phyloP scores from a whole-genome alignment of 2,888 invertebrate genomes.

The Nomada fucata region DNA sequence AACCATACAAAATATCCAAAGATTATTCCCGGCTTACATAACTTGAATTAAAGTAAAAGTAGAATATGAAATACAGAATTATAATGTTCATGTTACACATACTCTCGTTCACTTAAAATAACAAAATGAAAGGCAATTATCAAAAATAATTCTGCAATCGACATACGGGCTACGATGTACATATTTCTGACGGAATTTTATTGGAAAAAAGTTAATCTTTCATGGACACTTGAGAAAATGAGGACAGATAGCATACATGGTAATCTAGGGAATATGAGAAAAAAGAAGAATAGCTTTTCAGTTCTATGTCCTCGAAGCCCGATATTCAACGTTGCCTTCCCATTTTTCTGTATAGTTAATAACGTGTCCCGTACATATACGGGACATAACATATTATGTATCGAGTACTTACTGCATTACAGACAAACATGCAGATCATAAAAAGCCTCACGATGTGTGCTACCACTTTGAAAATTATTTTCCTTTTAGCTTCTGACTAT shows the following conservation, averaged over 20 bases:
- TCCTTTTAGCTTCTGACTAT: too few relatives aligned
- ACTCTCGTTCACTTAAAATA: too few relatives aligned
- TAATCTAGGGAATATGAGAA: constrained; percentile 26
- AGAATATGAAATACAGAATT: too few relatives aligned
- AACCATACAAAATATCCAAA: too few relatives aligned
- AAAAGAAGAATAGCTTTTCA: constrained; percentile 41
- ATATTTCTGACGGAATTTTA: not conserved
- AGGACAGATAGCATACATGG: constrained; percentile 21
- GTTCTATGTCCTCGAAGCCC: constrained; percentile 7
- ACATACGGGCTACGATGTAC: not conserved
- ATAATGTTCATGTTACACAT: too few relatives aligned
- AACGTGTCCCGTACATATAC: constrained; percentile 11
- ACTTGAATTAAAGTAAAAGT: too few relatives aligned
- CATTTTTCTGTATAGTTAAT: constrained; percentile 39
- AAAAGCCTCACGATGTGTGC: not conserved
- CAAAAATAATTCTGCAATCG: not conserved
- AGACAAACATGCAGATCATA: not conserved
- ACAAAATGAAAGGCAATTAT: not conserved
- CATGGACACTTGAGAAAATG: constrained; percentile 4
- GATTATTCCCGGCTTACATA: too few relatives aligned
- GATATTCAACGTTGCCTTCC: constrained; percentile 35
- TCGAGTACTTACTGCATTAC: constrained; percentile 11
- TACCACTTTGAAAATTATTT: not conserved
- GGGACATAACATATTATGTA: too few relatives aligned
- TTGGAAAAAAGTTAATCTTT: not conserved